Base-by-base conservation (phyloP, 2,888 invertebrate species). In the Andricus quercusramuli region DNA sequence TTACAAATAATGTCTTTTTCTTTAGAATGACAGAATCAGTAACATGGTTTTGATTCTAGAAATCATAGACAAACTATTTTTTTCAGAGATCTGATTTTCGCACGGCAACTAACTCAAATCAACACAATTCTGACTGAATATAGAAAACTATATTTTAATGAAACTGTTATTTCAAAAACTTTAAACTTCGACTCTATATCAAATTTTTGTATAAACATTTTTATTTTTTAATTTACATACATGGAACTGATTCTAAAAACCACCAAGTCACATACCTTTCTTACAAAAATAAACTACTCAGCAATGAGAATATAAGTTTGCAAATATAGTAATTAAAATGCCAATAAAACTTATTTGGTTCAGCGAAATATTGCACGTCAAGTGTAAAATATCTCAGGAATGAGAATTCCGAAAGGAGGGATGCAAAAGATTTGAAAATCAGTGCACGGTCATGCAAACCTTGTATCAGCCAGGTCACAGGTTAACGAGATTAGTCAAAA, bases 401-500 rank as follows among this genome's bases (percentile, higher is more conserved):
- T 37, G 25, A 65, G 47, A 66, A 66, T 15, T 64, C 25, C 47
- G 22, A 37, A 41, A 44, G 41, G 8, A 37, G 44, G 47, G 47
- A 29, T 29, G 25, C 41, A 66, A 47, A 8, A 37, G 51, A 78
- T 66, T 66, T 64, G 29, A 79, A 64, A 74, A 74, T 70, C 65
- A 41, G 82, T 62, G 62, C 15, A 62, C 17, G 25, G 62, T 15
- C 25, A 62, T 29, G 15, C 51, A 20, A 56, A 74, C 3, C 32
- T 56, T 37, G 29, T 56, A 74, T 74, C 74, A 17, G 29, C 29
- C n/a, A 74, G 74, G 86, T 85, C 86, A 84, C 80, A 84, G 81
- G 82, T 81, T 83, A 84, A 80, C 80, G 78, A 77, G 89, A 88
- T 89, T 89, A 80, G n/a, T 29, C 77, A 67, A 82, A 85, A 86